phyloP scores from a whole-genome alignment of 2,888 invertebrate genomes.

The Pyrochroa serraticornis region DNA sequence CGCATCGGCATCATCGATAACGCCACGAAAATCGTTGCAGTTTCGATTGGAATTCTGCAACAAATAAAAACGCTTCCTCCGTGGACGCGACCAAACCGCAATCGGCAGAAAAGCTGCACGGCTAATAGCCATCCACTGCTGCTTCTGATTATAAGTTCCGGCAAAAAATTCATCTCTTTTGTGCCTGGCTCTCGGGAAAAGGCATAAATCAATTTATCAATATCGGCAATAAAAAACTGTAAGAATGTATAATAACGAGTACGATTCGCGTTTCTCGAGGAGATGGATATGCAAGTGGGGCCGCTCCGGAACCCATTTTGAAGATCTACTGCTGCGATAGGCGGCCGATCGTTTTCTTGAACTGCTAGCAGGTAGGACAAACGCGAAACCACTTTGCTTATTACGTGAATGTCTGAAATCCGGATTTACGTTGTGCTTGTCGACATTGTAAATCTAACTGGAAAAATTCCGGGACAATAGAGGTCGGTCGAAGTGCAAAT shows the following conservation, averaged over 20 bases:
- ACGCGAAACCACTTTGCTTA: too few species aligned
- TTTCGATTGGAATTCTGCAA: too few species aligned
- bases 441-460: too few species aligned
- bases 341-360: conserved; percentile 14
- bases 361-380: background rate
- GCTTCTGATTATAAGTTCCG: too few species aligned
- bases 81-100: too few species aligned
- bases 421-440: too few species aligned
- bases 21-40: background rate
- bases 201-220: conserved; percentile 42
- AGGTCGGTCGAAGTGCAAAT: too few species aligned
- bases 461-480: too few species aligned
- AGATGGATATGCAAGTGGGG: conserved; percentile 43
- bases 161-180: background rate
- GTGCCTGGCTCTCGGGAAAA: background rate
- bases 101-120: too few species aligned
- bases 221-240: conserved; percentile 45
- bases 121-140: background rate
- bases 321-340: conserved; percentile 41
- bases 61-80: too few species aligned
- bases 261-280: conserved; percentile 37
- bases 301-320: conserved; percentile 43
- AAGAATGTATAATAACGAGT: conserved; percentile 46
- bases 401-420: too few species aligned
- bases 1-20: conserved; percentile 10